These are phyloP conservation scores for Rhabdophis nuchalis DNA, from an alignment of 2,797 vertebrate species.

Conservation along the genomic window DNA sequence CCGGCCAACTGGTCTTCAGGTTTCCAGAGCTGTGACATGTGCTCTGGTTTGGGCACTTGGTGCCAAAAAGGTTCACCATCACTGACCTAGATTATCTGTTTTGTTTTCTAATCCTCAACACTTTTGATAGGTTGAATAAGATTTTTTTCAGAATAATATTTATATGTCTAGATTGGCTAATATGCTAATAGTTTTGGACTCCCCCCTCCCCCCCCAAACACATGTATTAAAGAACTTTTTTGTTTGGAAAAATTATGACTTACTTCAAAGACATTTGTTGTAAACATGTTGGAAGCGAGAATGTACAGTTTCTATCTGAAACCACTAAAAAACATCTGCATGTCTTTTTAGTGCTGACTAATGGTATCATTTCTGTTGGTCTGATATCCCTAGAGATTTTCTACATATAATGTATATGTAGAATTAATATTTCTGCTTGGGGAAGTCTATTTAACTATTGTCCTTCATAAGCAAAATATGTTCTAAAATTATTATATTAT, in stretches of 20 bases:
- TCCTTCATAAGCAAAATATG: constrained; percentile 70
- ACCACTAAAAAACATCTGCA: constrained; percentile 88
- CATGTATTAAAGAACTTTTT: constrained; percentile 99
- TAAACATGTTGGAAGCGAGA: constrained; percentile 88
- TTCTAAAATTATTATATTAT: constrained; percentile 73
- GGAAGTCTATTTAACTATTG: constrained; percentile 66
- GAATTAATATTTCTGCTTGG: constrained; percentile 73
- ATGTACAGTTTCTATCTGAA: constrained; percentile 82
- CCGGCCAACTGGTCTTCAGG: too few species aligned
- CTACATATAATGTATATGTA: neutral
- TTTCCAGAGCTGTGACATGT: too few species aligned
- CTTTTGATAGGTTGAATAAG: constrained; percentile 81
- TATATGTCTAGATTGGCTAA: constrained; percentile 95
- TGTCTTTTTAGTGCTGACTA: constrained; percentile 86
- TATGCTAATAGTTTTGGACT: constrained; percentile 89
- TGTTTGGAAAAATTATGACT: constrained; percentile 97
- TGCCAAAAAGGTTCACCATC: too few species aligned
- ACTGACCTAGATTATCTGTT: constrained; percentile 29
- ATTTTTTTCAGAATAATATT: constrained; percentile 84
- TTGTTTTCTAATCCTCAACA: constrained; percentile 66
- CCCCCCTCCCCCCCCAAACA: constrained; percentile 70
- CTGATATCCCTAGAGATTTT: constrained; percentile 69
- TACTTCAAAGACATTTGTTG: constrained; percentile 97
- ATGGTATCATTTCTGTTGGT: constrained; percentile 85
- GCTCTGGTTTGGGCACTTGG: too few species aligned